Evolutionary conservation across 2,797 vertebrate species (phyloP).

Genomic region (Nyctalus aviator): DNA sequence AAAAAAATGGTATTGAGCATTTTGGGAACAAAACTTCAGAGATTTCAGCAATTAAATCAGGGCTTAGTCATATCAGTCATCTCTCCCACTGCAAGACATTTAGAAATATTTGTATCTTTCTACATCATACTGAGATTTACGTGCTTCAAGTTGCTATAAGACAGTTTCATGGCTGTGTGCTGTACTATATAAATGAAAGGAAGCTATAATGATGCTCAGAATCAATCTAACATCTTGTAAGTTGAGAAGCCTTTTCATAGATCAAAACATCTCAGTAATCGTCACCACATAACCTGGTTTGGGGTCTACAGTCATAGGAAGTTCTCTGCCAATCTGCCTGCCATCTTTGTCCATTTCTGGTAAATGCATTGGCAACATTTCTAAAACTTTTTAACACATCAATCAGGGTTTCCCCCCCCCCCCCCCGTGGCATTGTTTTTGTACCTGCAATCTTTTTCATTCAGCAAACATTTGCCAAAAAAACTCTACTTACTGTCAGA

Average conservation of each 20-base stretch:
- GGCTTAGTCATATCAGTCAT: too few species aligned
- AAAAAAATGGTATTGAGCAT: background rate
- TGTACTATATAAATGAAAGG: background rate
- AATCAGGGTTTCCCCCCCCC: too few species aligned
- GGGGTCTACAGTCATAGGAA: background rate
- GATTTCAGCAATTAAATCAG: background rate
- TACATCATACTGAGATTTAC: background rate
- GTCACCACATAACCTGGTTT: background rate
- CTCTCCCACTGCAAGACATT: background rate
- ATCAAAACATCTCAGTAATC: background rate
- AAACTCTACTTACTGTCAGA: background rate
- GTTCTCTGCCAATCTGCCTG: background rate
- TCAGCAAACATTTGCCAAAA: background rate
- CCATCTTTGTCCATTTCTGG: background rate
- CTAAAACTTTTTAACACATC: background rate
- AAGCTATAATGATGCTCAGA: background rate
- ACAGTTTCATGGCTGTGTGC: background rate
- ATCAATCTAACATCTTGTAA: background rate
- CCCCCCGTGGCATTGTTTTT: background rate
- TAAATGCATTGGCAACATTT: background rate
- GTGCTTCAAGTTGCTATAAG: background rate
- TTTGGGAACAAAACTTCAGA: conserved; percentile 3
- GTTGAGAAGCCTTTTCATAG: background rate
- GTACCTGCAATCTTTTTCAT: background rate
- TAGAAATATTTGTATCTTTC: background rate